Conservation (phyloP, 2,888 invertebrate species). For the Calameuta pallipes region DNA sequence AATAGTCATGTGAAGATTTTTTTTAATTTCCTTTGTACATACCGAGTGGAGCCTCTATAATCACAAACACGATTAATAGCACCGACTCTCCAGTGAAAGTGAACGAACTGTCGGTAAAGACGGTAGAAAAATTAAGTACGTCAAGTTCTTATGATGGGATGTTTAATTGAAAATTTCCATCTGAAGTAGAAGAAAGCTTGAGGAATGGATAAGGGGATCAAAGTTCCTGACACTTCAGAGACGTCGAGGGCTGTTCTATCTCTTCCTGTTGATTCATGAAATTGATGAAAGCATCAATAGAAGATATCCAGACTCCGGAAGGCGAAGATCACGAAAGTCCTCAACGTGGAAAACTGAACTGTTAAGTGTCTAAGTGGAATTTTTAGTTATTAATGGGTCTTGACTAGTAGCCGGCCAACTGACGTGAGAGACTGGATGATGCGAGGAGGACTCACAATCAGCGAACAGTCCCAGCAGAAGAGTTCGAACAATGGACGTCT, state of each 20-base stretch:
- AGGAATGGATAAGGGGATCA: background rate
- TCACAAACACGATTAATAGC: background rate
- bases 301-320: background rate
- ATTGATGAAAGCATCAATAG: background rate
- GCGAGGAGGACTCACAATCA: background rate
- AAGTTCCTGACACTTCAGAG: background rate
- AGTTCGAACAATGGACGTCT: background rate
- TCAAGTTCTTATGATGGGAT: background rate
- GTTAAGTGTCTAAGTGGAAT: background rate
- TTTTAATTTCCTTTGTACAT: background rate
- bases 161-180: background rate
- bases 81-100: background rate
- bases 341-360: background rate
- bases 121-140: background rate
- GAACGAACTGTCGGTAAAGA: background rate
- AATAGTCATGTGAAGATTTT: background rate
- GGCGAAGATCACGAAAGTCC: background rate
- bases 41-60: background rate
- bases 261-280: background rate
- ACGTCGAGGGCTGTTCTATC: background rate
- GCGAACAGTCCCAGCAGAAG: background rate
- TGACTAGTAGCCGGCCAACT: background rate
- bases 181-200: background rate
- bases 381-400: background rate
- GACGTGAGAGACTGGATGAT: background rate